Conservation (phyloP, 2,797 vertebrate species). For the Takifugu rubripes region DNA sequence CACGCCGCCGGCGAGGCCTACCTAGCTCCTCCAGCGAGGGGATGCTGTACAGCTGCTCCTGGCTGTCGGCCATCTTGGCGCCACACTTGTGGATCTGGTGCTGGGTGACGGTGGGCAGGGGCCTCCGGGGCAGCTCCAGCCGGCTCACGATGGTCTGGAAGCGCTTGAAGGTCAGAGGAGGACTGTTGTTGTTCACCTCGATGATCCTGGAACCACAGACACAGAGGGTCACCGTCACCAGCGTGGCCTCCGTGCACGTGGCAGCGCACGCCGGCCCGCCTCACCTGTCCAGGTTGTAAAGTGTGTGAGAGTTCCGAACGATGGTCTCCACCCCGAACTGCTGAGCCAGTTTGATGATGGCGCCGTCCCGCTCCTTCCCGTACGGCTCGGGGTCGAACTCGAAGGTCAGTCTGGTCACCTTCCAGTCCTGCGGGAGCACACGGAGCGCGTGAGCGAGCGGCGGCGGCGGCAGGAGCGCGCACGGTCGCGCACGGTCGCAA, state of each 20-base stretch:
- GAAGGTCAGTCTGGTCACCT: conserved; percentile 89
- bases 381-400: conserved; percentile 95
- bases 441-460: not conserved
- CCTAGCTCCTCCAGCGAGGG: conserved; percentile 94
- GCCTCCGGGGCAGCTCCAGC: conserved; percentile 89
- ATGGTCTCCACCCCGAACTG: conserved; percentile 92
- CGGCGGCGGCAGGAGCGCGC: not conserved
- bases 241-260: too few species aligned
- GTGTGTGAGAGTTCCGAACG: conserved; percentile 90
- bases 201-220: conserved; percentile 81
- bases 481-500: too few species aligned
- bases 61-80: conserved; percentile 83
- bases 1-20: conserved; percentile 43
- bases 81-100: conserved; percentile 88
- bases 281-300: conserved; percentile 92
- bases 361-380: conserved; percentile 91
- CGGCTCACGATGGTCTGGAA: conserved; percentile 94
- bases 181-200: conserved; percentile 91
- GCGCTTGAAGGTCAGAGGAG: conserved; percentile 95
- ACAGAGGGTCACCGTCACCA: too few species aligned
- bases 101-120: conserved; percentile 78
- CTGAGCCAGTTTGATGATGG: conserved; percentile 93
- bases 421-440: conserved; percentile 84
- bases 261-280: too few species aligned
- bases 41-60: conserved; percentile 87